A percentile compares a stretch with the other conserved stretches of the same genome.
These are phyloP conservation scores for Mesochorus sp. DNA, from an alignment of 2,888 invertebrate genomes.

Conservation along the genomic window DNA sequence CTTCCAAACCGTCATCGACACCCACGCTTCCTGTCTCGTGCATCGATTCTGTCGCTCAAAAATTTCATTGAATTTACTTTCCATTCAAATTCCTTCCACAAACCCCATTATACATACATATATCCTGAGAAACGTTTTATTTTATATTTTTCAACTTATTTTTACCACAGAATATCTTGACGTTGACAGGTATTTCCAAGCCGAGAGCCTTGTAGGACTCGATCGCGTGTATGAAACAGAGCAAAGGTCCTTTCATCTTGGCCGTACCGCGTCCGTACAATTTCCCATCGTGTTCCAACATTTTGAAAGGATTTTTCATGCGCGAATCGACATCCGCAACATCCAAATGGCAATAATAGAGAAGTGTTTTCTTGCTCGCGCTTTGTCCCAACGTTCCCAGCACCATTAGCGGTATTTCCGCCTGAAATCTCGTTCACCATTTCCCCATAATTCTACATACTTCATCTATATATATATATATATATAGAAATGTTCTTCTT, in stretches of 20 bases:
- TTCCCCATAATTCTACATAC: background rate
- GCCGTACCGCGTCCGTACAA: conserved; percentile 81
- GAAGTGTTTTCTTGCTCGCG: conserved; percentile 78
- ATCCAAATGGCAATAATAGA: conserved; percentile 81
- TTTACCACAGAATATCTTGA: conserved; percentile 79
- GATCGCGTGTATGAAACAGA: conserved; percentile 82
- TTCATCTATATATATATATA: too few relatives aligned
- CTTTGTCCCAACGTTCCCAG: conserved; percentile 77
- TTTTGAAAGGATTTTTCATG: conserved; percentile 81
- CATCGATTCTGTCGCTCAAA: conserved; percentile 81
- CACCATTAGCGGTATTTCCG: conserved; percentile 79
- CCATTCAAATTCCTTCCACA: too few relatives aligned
- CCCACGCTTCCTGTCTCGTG: conserved; percentile 79
- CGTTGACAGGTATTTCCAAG: conserved; percentile 81
- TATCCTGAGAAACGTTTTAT: too few relatives aligned
- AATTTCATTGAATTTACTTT: background rate
- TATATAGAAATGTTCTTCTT: too few relatives aligned
- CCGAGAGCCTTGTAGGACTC: conserved; percentile 76
- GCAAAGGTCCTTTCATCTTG: conserved; percentile 81
- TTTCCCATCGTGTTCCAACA: conserved; percentile 75
- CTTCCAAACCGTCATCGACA: conserved; percentile 69
- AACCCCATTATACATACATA: too few relatives aligned
- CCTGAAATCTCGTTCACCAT: conserved; percentile 50
- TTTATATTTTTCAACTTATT: too few relatives aligned
- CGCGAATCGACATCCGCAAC: conserved; percentile 80